These are phyloP conservation scores for Phymastichus coffea DNA, from an alignment of 1,140 invertebrate genomes.

Conservation along the genomic window DNA sequence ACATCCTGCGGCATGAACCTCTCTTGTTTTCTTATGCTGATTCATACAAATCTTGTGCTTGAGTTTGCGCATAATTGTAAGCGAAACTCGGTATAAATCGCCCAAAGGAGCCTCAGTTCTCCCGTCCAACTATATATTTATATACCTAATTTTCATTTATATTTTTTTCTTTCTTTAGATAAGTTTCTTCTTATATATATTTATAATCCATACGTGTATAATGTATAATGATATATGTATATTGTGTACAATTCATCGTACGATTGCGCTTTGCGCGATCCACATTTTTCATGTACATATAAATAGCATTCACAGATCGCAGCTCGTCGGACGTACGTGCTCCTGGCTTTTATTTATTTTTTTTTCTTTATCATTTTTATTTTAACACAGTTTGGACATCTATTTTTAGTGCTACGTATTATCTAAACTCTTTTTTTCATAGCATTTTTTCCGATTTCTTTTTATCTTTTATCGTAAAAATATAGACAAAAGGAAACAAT, in stretches of 20 bases:
- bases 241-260: constrained; percentile 23
- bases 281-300: background rate
- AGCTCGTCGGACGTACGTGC: background rate
- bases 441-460: too few relatives aligned
- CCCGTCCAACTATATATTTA: too few relatives aligned
- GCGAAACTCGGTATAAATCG: background rate
- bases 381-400: too few relatives aligned
- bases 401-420: too few relatives aligned
- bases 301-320: background rate
- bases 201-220: constrained; percentile 5
- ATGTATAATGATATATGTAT: constrained; percentile 19
- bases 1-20: background rate
- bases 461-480: too few relatives aligned
- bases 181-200: constrained; percentile 3
- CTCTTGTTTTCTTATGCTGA: too few relatives aligned
- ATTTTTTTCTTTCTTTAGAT: background rate
- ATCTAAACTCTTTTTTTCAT: too few relatives aligned
- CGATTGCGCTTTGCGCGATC: constrained; percentile 10
- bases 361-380: constrained; percentile 20
- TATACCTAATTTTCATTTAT: too few relatives aligned
- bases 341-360: background rate
- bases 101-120: constrained; percentile 1
- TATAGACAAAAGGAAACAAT: too few relatives aligned
- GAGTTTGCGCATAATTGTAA: background rate
- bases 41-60: too few relatives aligned